phyloP scores from a whole-genome alignment of 2,888 invertebrate genomes.

The Aphidoletes aphidimyza region DNA sequence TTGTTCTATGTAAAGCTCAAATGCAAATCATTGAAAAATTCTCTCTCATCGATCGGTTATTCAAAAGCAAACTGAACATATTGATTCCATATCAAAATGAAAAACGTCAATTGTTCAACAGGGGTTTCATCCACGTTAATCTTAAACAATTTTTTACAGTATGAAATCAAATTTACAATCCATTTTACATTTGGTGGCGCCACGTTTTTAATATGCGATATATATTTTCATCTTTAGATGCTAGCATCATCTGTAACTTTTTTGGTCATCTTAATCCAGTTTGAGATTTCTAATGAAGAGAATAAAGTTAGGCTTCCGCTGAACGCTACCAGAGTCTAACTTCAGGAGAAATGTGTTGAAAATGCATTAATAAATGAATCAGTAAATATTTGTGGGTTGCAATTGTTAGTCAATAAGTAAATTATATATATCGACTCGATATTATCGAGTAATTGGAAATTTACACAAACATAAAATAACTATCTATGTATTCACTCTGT shows the following conservation, averaged over 20 bases:
- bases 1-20: slow-evolving; percentile 57
- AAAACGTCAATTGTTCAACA: background rate
- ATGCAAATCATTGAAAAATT: slow-evolving; percentile 57
- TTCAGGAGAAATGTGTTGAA: background rate
- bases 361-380: too few relatives aligned
- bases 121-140: background rate
- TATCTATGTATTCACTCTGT: too few relatives aligned
- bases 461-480: too few relatives aligned
- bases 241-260: background rate
- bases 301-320: too few relatives aligned
- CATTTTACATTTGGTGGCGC: too few relatives aligned
- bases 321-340: too few relatives aligned
- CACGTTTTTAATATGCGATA: too few relatives aligned
- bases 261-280: slow-evolving; percentile 16
- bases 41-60: slow-evolving; percentile 57
- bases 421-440: too few relatives aligned
- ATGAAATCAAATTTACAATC: too few relatives aligned
- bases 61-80: background rate
- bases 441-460: too few relatives aligned
- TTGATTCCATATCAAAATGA: background rate
- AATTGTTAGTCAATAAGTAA: too few relatives aligned
- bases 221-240: background rate
- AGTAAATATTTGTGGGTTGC: too few relatives aligned
- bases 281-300: background rate
- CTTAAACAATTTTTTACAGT: background rate